phyloP scores from a whole-genome alignment of 2,113 vertebrate species.

The Myiopsitta monachus region DNA sequence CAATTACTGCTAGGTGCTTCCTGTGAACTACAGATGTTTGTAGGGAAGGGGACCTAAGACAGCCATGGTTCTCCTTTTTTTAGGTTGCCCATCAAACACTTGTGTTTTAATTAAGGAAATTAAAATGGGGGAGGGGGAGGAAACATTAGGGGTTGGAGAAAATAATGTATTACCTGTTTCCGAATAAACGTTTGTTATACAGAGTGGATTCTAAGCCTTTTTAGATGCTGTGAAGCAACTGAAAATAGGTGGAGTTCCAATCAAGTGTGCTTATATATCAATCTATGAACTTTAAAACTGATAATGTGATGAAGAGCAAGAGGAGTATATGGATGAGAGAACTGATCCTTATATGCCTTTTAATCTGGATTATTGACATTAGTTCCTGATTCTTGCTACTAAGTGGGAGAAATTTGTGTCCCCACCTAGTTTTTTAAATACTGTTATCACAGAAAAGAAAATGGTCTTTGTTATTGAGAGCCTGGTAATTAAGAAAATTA shows the following conservation, averaged over 20 bases:
- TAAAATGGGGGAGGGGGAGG: neutral
- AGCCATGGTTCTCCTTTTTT: slow-evolving; percentile 37
- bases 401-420: neutral
- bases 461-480: neutral
- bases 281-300: neutral
- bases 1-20: neutral
- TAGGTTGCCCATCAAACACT: slow-evolving; percentile 19
- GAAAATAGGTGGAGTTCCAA: neutral
- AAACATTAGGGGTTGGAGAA: slow-evolving; percentile 12
- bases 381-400: neutral
- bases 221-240: neutral
- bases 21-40: neutral
- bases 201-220: slow-evolving; percentile 46
- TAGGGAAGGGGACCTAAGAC: neutral
- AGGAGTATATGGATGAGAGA: neutral
- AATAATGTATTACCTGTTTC: slow-evolving; percentile 71
- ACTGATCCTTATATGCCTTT: neutral
- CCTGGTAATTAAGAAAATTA: neutral
- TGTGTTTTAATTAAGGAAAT: slow-evolving; percentile 31
- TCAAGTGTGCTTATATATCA: neutral
- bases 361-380: neutral
- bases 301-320: neutral
- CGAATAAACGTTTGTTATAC: slow-evolving; percentile 82
- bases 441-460: neutral
- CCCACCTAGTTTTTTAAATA: neutral